These are phyloP conservation scores for Sipha flava DNA, from an alignment of 1,140 invertebrate species.

Conservation along the genomic window DNA sequence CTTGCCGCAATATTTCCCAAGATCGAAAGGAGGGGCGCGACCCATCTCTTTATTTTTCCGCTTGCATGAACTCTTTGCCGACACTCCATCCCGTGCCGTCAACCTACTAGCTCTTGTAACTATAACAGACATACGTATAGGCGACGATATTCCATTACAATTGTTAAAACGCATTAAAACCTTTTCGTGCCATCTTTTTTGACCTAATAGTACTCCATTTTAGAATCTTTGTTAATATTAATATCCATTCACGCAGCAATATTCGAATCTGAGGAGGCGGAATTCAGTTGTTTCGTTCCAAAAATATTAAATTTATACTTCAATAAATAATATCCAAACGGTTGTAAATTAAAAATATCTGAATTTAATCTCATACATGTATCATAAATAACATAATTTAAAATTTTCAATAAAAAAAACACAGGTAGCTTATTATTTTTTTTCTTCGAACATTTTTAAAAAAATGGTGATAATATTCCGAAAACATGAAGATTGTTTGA, in stretches of 20 bases:
- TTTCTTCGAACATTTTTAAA: too few species aligned
- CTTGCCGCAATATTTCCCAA: not conserved
- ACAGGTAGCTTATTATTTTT: too few species aligned
- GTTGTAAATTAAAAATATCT: too few species aligned
- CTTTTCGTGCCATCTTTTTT: constrained; percentile 2
- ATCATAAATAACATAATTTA: too few species aligned
- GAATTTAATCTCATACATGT: too few species aligned
- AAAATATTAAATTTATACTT: not conserved
- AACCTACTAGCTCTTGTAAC: constrained; percentile 3
- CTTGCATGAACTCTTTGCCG: not conserved
- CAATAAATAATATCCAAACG: too few species aligned
- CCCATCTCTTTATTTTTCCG: constrained; percentile 24
- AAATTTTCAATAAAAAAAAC: too few species aligned
- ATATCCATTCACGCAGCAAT: not conserved
- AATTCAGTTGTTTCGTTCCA: not conserved
- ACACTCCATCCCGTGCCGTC: not conserved
- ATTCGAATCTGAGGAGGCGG: not conserved
- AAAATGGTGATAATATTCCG: too few species aligned
- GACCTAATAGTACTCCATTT: not conserved
- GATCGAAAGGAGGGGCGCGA: not conserved
- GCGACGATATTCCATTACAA: constrained; percentile 9
- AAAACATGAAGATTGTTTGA: too few species aligned
- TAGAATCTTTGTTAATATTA: not conserved
- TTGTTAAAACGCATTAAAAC: constrained; percentile 27
- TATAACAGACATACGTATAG: not conserved